Conservation (phyloP, 1,140 invertebrate genomes). For the Aphaenogaster floridana region DNA sequence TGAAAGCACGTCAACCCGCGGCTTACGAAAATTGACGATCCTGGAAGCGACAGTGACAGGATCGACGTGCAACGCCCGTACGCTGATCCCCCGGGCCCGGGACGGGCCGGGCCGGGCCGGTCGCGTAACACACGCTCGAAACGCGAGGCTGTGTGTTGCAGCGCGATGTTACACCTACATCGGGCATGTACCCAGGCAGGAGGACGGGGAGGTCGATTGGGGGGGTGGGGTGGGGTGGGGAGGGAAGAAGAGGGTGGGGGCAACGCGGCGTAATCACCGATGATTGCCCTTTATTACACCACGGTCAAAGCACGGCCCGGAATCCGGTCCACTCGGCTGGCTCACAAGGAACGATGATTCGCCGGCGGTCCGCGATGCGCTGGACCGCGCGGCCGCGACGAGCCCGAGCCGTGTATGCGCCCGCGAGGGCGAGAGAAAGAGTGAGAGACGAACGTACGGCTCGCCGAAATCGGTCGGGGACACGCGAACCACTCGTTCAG, state of each 20-base stretch:
- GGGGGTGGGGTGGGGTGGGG: background rate
- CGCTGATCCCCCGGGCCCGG: constrained; percentile 7
- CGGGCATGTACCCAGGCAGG: constrained; percentile 52
- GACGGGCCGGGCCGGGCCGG: background rate
- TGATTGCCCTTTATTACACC: constrained; percentile 85
- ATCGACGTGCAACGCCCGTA: constrained; percentile 72
- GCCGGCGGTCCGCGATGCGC: constrained; percentile 59
- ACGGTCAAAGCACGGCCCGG: constrained; percentile 84
- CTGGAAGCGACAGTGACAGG: constrained; percentile 80
- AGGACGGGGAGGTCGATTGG: background rate
- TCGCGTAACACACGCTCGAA: constrained; percentile 38
- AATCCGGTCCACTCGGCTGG: constrained; percentile 77
- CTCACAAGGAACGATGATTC: constrained; percentile 72
- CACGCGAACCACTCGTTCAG: constrained; percentile 74
- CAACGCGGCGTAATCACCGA: constrained; percentile 81
- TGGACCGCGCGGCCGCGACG: constrained; percentile 51
- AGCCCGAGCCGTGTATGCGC: background rate
- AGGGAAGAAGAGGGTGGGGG: constrained; percentile 45
- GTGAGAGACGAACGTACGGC: background rate
- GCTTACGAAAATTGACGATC: constrained; percentile 83
- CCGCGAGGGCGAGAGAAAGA: background rate
- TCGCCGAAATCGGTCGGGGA: constrained; percentile 56
- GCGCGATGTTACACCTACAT: constrained; percentile 48
- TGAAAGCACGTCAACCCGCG: constrained; percentile 78
- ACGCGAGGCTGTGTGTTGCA: background rate